Evolutionary conservation across 2,113 vertebrate species (phyloP), one percentile per base, ranked within the genome.

Genomic region (Ammodytes dubius): DNA sequence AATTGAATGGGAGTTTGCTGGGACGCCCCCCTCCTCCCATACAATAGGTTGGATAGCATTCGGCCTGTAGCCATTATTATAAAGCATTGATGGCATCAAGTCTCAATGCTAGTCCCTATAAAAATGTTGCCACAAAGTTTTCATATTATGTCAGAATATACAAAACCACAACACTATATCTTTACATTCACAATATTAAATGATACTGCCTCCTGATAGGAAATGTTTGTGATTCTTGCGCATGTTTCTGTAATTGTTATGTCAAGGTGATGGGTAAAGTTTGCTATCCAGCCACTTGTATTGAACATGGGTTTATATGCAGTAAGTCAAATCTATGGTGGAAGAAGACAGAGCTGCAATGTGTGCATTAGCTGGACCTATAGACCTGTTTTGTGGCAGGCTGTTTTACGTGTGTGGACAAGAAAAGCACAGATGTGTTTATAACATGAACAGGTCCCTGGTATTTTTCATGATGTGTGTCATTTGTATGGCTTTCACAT

Each of bases 31-130:
- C 46, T 39, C 40, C 0, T 9, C 57, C 8, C 11, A 13, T 7
- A 45, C 17, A 27, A 40, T 17, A 71, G 37, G 14, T 42, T 8
- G 17, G 27, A 47, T 52, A 35, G 0, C 4, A 64, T n/a, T 37
- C 47, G 86, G 88, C 84, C 76, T 81, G 39, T 2, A 65, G 37
- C 53, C 6, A 11, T 72, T 11, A 7, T 14, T n/a, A 69, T n/a
- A 4, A 6, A 14, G 27, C 5, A 45, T 2, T 61, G n/a, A 47
- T 14, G 7, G 65, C 19, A 37, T 3, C 6, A 9, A 60, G 7
- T 6, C 7, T 56, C 0, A 6, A 8, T n/a, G 13, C 9, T 13
- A 4, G 19, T 6, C 4, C 14, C 6, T 43, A 2, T 27, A 27
- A 27, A 47, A 40, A 49, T 0, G 0, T 12, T 43, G 12, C 15